Evolutionary conservation across 2,888 invertebrate genomes (phyloP).

Genomic region (Leptinotarsa peninsularis): DNA sequence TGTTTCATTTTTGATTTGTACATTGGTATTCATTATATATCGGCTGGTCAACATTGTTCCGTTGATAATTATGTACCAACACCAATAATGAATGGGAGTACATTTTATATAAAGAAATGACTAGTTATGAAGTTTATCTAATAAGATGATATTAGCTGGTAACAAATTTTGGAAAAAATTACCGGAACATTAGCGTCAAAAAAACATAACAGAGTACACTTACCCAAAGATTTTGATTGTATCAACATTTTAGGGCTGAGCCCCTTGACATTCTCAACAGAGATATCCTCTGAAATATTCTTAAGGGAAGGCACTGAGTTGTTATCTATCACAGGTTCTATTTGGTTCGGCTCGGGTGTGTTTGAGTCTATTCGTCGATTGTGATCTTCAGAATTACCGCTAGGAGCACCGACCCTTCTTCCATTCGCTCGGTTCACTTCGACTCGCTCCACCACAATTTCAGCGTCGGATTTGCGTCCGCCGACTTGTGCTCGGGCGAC

Average conservation of each 20-base stretch:
- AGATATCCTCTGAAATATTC: constrained; percentile 54
- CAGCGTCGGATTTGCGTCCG: background rate
- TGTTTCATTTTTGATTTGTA: too few species aligned
- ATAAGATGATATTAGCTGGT: too few species aligned
- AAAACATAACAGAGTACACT: constrained; percentile 17
- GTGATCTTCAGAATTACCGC: constrained; percentile 1
- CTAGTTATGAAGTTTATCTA: too few species aligned
- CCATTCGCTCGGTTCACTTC: constrained; percentile 31
- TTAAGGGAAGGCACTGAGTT: constrained; percentile 61
- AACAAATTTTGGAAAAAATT: too few species aligned
- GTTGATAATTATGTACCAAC: too few species aligned
- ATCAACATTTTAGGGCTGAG: constrained; percentile 52
- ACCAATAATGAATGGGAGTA: too few species aligned
- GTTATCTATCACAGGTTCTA: constrained; percentile 60
- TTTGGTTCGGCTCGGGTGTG: constrained; percentile 57
- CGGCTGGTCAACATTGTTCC: too few species aligned
- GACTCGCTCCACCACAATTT: constrained; percentile 31
- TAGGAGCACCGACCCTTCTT: background rate
- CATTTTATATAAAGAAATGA: too few species aligned
- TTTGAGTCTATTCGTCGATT: constrained; percentile 40
- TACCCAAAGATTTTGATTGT: constrained; percentile 65
- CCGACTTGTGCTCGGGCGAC: constrained; percentile 30
- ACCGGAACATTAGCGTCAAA: too few species aligned
- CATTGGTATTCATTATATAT: too few species aligned
- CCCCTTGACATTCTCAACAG: constrained; percentile 48